Evolutionary conservation across 2,888 invertebrate genomes (phyloP), one percentile per base, ranked within the genome.

Genomic region (Hydropsyche betteni): DNA sequence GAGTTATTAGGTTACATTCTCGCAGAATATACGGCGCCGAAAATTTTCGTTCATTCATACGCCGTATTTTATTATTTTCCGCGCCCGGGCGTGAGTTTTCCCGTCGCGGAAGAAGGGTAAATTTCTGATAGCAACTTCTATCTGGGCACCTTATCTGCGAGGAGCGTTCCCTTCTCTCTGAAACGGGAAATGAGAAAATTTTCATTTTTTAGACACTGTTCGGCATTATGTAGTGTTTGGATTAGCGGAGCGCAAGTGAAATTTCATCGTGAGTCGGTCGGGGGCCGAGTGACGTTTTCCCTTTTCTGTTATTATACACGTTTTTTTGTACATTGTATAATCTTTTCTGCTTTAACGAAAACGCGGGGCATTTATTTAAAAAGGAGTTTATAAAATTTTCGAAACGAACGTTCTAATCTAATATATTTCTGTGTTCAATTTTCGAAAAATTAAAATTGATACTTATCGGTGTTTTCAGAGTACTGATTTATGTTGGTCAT

Each of bases 171-270:
- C n/a, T n/a, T 10, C 12, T 12, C 12, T 33, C 34, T 8, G 7
- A 64, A 36, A 36, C 10, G 64, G 64, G 64, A 64, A 64, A 64
- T 64, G 64, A 64, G 64, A 64, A 64, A 64, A 64, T 64, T 64
- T 64, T 64, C 64, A 64, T 64, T 64, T 64, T 64, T 64, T 34
- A 36, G 36, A 36, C 36, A 10, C 64, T 36, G 34, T 34, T 36
- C 64, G 55, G 16, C 55, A 55, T 55, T 55, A 55, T 55, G 55
- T 55, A 64, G 33, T 64, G 64, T 64, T 64, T 64, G 64, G 64
- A 64, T 64, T 64, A 64, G 64, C 64, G 44, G 44, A 10, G 44
- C 44, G 10, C 6, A 36, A 64, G 64, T 36, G 64, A 64, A 64
- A 64, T 64, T 64, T 64, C 64, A 64, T 64, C 64, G 34, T 36